Conservation (phyloP, 35 echinoderm and acorn worm species). For the Ophioderma brevispina region DNA sequence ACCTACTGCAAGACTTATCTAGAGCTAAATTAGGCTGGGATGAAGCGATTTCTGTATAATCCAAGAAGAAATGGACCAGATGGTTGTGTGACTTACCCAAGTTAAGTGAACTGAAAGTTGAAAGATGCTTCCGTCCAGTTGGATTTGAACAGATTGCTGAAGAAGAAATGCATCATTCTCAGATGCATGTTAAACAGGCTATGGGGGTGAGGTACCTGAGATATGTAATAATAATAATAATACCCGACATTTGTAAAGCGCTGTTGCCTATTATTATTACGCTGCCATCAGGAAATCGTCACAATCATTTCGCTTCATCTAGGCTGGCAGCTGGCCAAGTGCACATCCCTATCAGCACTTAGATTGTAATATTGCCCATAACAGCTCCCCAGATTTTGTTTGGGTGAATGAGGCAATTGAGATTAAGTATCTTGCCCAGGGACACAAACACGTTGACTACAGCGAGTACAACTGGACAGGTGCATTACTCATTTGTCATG, state of each 20-base stretch:
- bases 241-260: no score
- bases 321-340: no score
- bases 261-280: no score
- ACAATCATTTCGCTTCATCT: no score
- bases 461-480: not conserved
- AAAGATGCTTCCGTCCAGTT: constrained; percentile 43
- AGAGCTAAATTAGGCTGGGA: constrained; percentile 53
- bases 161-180: constrained; percentile 62
- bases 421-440: no score
- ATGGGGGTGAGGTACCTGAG: constrained; percentile 59
- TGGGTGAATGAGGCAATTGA: no score
- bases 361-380: no score
- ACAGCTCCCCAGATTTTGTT: no score
- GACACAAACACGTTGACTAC: no score
- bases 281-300: no score
- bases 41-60: constrained; percentile 24
- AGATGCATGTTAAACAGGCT: constrained; percentile 55
- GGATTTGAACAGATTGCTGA: not conserved
- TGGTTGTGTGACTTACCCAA: constrained; percentile 53
- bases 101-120: constrained; percentile 27
- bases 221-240: no score
- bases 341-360: no score
- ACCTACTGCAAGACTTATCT: constrained; percentile 57
- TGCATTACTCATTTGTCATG: constrained; percentile 14
- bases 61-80: constrained; percentile 12